Evolutionary conservation across 1,140 invertebrate species (phyloP), one percentile per base, ranked within the genome.

Genomic region (Ips typographus): DNA sequence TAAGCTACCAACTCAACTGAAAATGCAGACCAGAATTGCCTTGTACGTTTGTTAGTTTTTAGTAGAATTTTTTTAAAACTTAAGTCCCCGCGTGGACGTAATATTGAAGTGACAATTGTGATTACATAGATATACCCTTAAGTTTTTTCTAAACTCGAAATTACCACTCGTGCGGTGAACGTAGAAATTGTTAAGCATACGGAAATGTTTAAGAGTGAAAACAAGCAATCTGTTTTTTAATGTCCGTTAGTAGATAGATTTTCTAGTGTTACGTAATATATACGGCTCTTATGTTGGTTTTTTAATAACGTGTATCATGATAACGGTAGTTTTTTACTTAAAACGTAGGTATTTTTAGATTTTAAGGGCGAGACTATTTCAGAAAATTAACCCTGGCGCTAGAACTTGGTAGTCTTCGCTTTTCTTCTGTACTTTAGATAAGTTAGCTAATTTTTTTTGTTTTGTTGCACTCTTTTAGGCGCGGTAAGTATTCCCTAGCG

Each of bases 11-110:
- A 22, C 22, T 22, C 22, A 22, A 22, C 22, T 22, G 22, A 22
- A 22, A 22, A 22, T 22, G 22, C 22, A 22, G 22, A 44, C 22
- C 22, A 49, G 74, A 77, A 73, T 73, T 77, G 73, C 74, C 77
- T 79, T 72, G 76, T 79, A 78, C 77, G 76, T 79, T 79, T 79
- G 79, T 80, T 80, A 79, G 79, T 77, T 77, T 79, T 76, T 80
- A 80, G 79, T 80, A 70, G 78, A 78, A 77, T 78, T 79, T 71
- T 74, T 73, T 75, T 75, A 71, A 57, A 58, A 64, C 70, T 74
- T 75, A 74, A 77, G 73, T 74, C 71, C 72, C 71, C 72, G 4
- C n/a, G 44, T n/a, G 53, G 40, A 42, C 52, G 52, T 65, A 51
- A 65, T 56, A 56, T 65, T 65, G 41, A 69, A 76, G 71, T 74